Base-by-base conservation (phyloP, 1,140 invertebrate species). In the Heliothis virescens region DNA sequence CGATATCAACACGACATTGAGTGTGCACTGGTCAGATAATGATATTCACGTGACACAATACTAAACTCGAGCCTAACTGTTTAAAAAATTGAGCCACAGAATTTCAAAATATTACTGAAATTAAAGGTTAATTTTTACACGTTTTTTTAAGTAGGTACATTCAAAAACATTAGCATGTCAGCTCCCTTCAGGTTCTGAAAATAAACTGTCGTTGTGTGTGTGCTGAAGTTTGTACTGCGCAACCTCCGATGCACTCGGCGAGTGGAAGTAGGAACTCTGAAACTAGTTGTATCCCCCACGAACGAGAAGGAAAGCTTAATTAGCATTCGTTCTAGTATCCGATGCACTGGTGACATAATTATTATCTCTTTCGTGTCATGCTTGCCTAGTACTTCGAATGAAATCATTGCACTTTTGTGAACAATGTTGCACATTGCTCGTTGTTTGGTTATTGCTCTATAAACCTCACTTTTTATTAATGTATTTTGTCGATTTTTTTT, bases 301-400 rank as follows among this genome's bases (percentile, higher is more conserved):
- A 16, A 7, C n/a, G 59, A 75, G 73, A 34, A 50, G 59, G 73
- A 75, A 75, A 50, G 41, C 34, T 21, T 59, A 52, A 55, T 71
- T 16, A 16, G n/a, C 50, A 72, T 18, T 16, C 15, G 69, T 55
- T 34, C 34, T 15, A 55, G 50, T 72, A 34, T 16, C 16, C 26
- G 55, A 29, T 55, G 34, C 34, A 41, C n/a, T 29, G 50, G 3
- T 73, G 21, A 18, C 21, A 18, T 29, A 60, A 26, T n/a, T 48
- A 13, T 63, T n/a, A 57, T 21, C 67, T 78, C 50, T 7, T 41
- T 10, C 12, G 57, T 47, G 7, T 78, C 65, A 76, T 81, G 80
- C 12, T 50, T 12, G 65, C 75, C 75, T 81, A 21, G 75, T 82
- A 74, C 50, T 63, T 63, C 18, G 10, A 12, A 69, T 69, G 65